These are phyloP conservation scores for Brachionus koreanus DNA, from an alignment of 1,140 invertebrate genomes.

Conservation along the genomic window DNA sequence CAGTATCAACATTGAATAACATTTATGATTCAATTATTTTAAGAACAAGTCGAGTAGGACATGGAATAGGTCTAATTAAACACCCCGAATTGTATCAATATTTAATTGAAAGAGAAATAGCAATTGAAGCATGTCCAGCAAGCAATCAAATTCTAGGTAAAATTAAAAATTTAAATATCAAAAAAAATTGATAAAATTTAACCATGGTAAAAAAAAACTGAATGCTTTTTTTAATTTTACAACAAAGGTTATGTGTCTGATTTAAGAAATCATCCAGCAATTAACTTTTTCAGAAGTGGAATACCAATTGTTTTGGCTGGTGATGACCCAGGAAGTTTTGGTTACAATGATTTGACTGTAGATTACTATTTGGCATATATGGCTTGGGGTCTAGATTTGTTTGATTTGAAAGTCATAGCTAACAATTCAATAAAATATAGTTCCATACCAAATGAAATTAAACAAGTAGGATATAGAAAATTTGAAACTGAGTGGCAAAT, in stretches of 20 bases:
- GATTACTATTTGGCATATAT: conserved; percentile 50
- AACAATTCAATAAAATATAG: conserved; percentile 48
- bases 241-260: conserved; percentile 47
- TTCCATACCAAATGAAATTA: conserved; percentile 46
- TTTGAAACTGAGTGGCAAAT: conserved; percentile 46
- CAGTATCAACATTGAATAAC: conserved; percentile 47
- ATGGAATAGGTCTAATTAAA: conserved; percentile 48
- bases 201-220: no score
- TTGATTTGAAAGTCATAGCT: conserved; percentile 47
- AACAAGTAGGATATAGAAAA: conserved; percentile 47
- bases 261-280: conserved; percentile 49
- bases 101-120: conserved; percentile 47
- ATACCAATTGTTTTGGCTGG: conserved; percentile 49
- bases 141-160: conserved; percentile 49
- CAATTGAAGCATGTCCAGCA: conserved; percentile 48
- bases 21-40: conserved; percentile 48
- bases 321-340: conserved; percentile 49
- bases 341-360: conserved; percentile 49
- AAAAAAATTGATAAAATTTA: not conserved
- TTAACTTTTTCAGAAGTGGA: conserved; percentile 47
- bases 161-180: conserved; percentile 44
- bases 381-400: conserved; percentile 48
- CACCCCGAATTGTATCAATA: conserved; percentile 48
- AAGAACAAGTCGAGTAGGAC: conserved; percentile 48
- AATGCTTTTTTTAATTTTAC: not conserved